These are phyloP conservation scores for Holacanthus passer DNA, from an alignment of 2,113 vertebrate genomes.

Conservation along the genomic window DNA sequence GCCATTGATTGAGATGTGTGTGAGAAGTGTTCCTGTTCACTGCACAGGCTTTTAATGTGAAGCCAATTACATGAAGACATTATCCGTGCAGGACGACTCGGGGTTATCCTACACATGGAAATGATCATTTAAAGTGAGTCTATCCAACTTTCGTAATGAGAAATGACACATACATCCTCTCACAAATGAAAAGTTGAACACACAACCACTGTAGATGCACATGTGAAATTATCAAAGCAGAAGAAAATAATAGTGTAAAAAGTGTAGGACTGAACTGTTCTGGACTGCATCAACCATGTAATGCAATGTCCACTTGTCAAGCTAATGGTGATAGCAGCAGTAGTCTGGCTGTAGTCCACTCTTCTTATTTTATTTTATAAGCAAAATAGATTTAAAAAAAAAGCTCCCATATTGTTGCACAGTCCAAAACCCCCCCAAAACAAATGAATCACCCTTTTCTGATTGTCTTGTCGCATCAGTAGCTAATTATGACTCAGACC, in stretches of 20 bases:
- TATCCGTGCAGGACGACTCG: background rate
- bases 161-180: background rate
- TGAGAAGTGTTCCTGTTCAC: slow-evolving; percentile 49
- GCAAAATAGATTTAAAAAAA: background rate
- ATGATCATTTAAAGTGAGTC: background rate
- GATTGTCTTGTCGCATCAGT: background rate
- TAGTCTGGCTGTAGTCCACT: background rate
- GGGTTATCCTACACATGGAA: background rate
- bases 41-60: slow-evolving; percentile 22
- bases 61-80: slow-evolving; percentile 24
- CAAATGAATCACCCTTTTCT: background rate
- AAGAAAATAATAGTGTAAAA: too few species aligned
- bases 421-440: background rate
- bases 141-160: background rate
- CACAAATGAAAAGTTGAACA: background rate
- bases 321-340: too few species aligned
- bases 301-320: too few species aligned
- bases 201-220: too few species aligned
- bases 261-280: background rate
- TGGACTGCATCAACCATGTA: too few species aligned
- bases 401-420: background rate
- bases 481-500: background rate
- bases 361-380: background rate
- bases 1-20: slow-evolving; percentile 65
- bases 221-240: too few species aligned